phyloP scores from a whole-genome alignment of 2,113 vertebrate genomes.

The Dolichotis patagonum region DNA sequence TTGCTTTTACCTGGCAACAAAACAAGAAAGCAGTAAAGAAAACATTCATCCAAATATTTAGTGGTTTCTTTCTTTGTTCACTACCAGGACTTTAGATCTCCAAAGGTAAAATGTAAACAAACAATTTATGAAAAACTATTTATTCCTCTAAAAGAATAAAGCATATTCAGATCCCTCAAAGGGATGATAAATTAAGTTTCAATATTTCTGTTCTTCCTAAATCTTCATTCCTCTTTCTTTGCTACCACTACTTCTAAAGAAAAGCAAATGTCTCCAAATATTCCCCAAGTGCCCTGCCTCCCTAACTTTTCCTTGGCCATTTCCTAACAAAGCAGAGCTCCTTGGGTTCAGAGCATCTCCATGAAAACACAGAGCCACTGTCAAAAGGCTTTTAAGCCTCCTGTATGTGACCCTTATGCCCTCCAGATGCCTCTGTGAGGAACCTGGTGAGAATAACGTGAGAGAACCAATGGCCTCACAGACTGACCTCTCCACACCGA shows the following conservation, averaged over 20 bases:
- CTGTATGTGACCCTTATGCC: neutral
- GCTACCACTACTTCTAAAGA: neutral
- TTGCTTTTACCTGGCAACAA: neutral
- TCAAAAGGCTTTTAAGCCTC: slow-evolving; percentile 22
- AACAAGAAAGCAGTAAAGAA: neutral
- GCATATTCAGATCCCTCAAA: neutral
- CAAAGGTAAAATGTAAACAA: slow-evolving; percentile 11
- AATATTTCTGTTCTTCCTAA: neutral
- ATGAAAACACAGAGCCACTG: neutral
- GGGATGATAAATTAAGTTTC: neutral
- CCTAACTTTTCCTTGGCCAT: neutral
- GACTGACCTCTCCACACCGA: neutral
- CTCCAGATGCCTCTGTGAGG: neutral
- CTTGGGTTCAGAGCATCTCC: neutral
- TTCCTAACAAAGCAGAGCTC: neutral
- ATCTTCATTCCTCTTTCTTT: neutral
- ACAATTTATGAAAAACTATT: neutral
- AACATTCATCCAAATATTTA: neutral
- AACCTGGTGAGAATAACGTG: neutral
- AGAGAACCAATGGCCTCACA: neutral
- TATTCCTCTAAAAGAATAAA: slow-evolving; percentile 3
- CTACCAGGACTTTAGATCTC: neutral
- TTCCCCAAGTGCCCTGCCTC: neutral
- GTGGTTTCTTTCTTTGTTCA: neutral
- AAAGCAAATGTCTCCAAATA: neutral